These are phyloP conservation scores for Cerastis rubricosa DNA, from an alignment of 2,888 invertebrate genomes.

Conservation along the genomic window DNA sequence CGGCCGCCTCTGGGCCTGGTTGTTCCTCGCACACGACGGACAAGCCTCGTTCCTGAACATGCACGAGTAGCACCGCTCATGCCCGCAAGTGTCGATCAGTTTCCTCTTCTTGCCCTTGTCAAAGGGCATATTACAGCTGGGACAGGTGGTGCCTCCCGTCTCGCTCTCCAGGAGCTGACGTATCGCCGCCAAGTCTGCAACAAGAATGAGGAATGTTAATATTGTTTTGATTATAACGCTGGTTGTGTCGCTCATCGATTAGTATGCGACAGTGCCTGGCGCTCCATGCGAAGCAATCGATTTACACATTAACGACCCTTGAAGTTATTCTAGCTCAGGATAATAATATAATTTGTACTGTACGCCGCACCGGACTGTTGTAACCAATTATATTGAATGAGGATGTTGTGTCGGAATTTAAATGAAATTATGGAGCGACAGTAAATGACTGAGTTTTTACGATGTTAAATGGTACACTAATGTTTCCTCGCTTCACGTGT, in stretches of 20 bases:
- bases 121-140: slow-evolving; percentile 97
- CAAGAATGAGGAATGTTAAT: slow-evolving; percentile 70
- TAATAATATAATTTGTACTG: slow-evolving; percentile 75
- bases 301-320: slow-evolving; percentile 81
- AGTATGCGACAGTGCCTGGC: slow-evolving; percentile 68
- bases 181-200: slow-evolving; percentile 96
- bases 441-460: slow-evolving; percentile 64
- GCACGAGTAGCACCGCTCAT: slow-evolving; percentile 98
- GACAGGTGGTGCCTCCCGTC: slow-evolving; percentile 93
- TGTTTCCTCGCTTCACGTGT: slow-evolving; percentile 44
- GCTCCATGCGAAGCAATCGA: slow-evolving; percentile 77
- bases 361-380: slow-evolving; percentile 70
- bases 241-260: slow-evolving; percentile 63
- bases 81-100: slow-evolving; percentile 98
- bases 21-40: slow-evolving; percentile 93
- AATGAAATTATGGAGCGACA: slow-evolving; percentile 69
- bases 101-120: slow-evolving; percentile 99
- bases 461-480: slow-evolving; percentile 51
- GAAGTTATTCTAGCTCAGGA: slow-evolving; percentile 75
- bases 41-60: slow-evolving; percentile 98
- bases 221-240: slow-evolving; percentile 59
- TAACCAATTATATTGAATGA: slow-evolving; percentile 75
- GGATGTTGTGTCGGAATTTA: slow-evolving; percentile 74
- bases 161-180: slow-evolving; percentile 95
- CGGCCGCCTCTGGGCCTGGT: slow-evolving; percentile 81